phyloP scores from a whole-genome alignment of 2,797 vertebrate species.

The Melanotaenia parkinsoni region DNA sequence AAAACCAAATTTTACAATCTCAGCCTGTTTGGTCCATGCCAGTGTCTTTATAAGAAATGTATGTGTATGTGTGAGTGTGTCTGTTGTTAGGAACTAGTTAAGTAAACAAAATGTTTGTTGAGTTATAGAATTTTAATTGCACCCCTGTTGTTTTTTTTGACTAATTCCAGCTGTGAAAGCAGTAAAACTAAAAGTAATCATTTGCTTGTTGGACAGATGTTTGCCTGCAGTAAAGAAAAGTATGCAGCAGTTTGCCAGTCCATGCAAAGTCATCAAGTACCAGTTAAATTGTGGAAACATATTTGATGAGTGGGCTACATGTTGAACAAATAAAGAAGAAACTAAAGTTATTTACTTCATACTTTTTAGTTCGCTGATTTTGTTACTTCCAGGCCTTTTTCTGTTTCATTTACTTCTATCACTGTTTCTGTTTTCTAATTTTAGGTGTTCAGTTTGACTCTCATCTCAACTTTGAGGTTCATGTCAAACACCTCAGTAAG shows the following conservation, averaged over 20 bases:
- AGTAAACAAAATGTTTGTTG: conserved; percentile 60
- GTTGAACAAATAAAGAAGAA: conserved; percentile 8
- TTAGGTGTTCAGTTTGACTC: no score
- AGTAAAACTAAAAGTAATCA: conserved; percentile 15
- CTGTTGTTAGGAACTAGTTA: conserved; percentile 45
- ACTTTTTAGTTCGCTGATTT: background rate
- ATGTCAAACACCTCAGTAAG: no score
- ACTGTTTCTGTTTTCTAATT: no score
- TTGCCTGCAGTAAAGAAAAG: conserved; percentile 18
- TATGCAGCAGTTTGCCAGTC: background rate
- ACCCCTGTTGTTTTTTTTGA: conserved; percentile 50
- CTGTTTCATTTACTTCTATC: background rate
- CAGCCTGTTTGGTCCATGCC: conserved; percentile 57
- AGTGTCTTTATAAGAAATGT: conserved; percentile 51
- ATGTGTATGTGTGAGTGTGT: conserved; percentile 12
- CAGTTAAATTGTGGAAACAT: conserved; percentile 6
- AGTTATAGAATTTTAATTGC: conserved; percentile 63
- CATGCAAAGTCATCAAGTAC: conserved; percentile 37
- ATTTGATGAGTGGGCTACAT: conserved; percentile 2
- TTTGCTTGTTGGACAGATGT: conserved; percentile 28
- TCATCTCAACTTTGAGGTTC: no score
- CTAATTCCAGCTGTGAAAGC: conserved; percentile 44
- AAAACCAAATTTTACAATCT: conserved; percentile 63
- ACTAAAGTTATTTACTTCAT: background rate
- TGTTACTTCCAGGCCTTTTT: background rate